Conservation (phyloP, 2,797 vertebrate genomes). For the Karalla daura region DNA sequence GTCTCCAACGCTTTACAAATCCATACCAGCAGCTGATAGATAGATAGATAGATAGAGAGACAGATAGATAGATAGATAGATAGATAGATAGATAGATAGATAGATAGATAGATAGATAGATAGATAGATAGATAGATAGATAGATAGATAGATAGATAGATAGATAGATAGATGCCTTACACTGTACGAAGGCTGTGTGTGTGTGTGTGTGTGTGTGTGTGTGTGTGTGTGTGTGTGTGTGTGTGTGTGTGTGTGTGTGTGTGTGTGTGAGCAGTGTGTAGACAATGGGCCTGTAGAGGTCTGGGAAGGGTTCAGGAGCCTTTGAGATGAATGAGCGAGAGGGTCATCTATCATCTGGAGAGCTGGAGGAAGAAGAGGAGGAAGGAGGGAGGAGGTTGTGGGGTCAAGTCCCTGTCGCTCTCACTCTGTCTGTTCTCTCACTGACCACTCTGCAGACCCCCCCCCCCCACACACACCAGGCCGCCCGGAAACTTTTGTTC, state of each 20-base stretch:
- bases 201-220: slow-evolving; percentile 30
- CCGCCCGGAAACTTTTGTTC: slow-evolving; percentile 72
- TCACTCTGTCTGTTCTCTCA: slow-evolving; percentile 47
- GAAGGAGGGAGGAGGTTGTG: slow-evolving; percentile 52
- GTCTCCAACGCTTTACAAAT: slow-evolving; percentile 57
- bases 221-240: slow-evolving; percentile 29
- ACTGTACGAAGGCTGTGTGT: too few species aligned
- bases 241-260: background rate
- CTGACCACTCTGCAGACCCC: slow-evolving; percentile 60
- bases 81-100: too few species aligned
- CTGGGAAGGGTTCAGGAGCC: slow-evolving; percentile 46
- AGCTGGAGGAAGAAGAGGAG: slow-evolving; percentile 49
- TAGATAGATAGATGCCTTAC: too few species aligned
- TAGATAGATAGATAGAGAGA: slow-evolving; percentile 46
- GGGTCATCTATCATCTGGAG: slow-evolving; percentile 81
- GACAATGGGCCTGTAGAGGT: slow-evolving; percentile 60
- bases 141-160: too few species aligned
- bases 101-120: too few species aligned
- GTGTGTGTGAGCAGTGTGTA: slow-evolving; percentile 52
- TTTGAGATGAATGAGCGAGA: slow-evolving; percentile 72
- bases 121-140: too few species aligned
- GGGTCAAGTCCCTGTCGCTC: slow-evolving; percentile 71
- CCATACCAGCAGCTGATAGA: slow-evolving; percentile 75
- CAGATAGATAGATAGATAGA: too few species aligned
- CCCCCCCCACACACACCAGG: slow-evolving; percentile 12